phyloP scores from a whole-genome alignment of 2,888 invertebrate genomes.

The Apotomis capreana region DNA sequence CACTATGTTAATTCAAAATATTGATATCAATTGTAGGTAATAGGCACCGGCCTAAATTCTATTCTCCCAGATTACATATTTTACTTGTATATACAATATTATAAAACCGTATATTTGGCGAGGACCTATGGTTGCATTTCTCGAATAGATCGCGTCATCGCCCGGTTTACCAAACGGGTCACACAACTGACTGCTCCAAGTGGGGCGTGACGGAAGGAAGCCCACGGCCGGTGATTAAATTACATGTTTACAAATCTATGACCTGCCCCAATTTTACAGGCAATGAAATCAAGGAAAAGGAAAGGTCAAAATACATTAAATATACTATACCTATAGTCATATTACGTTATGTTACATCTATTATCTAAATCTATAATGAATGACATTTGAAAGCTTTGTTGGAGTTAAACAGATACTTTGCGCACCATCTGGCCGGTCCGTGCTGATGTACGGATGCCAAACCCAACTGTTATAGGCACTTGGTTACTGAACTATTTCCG shows the following conservation, averaged over 20 bases:
- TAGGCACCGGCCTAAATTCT: too few species aligned
- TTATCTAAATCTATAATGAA: too few species aligned
- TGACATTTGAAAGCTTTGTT: conserved; percentile 5
- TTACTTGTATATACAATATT: too few species aligned
- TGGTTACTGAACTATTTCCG: conserved; percentile 37
- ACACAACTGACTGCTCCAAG: conserved; percentile 55
- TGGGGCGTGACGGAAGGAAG: conserved; percentile 65
- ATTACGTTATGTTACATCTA: too few species aligned
- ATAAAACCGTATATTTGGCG: too few species aligned
- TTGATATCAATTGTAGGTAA: too few species aligned
- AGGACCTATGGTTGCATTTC: neutral
- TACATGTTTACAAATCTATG: conserved; percentile 52
- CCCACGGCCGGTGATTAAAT: conserved; percentile 52
- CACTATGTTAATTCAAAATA: too few species aligned
- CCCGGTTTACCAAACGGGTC: conserved; percentile 55
- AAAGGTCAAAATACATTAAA: neutral
- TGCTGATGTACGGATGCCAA: conserved; percentile 27
- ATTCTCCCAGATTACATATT: too few species aligned
- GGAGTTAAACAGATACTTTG: neutral
- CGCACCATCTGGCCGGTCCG: conserved; percentile 13
- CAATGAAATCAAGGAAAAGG: neutral
- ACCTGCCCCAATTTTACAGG: conserved; percentile 14
- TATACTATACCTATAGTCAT: too few species aligned
- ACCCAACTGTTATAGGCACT: conserved; percentile 1
- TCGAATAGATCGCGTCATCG: neutral